Evolutionary conservation across 2,797 vertebrate species (phyloP).

Genomic region (Tamandua tetradactyla): DNA sequence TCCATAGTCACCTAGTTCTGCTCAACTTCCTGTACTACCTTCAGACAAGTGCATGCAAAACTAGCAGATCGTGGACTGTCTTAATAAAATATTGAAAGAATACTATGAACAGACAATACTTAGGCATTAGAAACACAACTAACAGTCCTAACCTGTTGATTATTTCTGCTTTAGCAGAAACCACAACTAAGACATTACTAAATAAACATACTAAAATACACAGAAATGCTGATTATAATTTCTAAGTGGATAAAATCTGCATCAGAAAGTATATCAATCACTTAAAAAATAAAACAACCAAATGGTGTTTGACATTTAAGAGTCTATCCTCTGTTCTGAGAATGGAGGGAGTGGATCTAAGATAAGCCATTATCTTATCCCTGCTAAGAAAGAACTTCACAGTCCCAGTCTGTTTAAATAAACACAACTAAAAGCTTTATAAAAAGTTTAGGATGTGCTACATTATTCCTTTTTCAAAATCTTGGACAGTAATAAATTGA

Average conservation of each 20-base stretch:
- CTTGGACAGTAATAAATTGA: conserved; percentile 69
- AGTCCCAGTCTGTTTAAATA: conserved; percentile 61
- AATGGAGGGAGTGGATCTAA: background rate
- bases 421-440: conserved; percentile 76
- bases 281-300: conserved; percentile 64
- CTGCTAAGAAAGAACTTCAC: conserved; percentile 65
- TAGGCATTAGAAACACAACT: conserved; percentile 76
- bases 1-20: conserved; percentile 81
- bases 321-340: conserved; percentile 28
- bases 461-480: conserved; percentile 58
- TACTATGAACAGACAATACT: conserved; percentile 80
- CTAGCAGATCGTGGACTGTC: conserved; percentile 79
- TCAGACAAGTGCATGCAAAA: conserved; percentile 85
- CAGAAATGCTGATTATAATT: conserved; percentile 61
- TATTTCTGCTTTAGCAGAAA: conserved; percentile 79
- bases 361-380: conserved; percentile 31
- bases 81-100: conserved; percentile 82
- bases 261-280: conserved; percentile 63
- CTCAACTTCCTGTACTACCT: conserved; percentile 74
- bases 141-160: conserved; percentile 61
- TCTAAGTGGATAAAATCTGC: conserved; percentile 30
- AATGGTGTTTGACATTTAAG: conserved; percentile 58
- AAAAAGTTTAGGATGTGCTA: conserved; percentile 59
- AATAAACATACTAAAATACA: conserved; percentile 70
- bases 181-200: conserved; percentile 63